Evolutionary conservation across 2,797 vertebrate genomes (phyloP), one percentile per base, ranked within the genome.

Genomic region (Phalloptychus januarius): DNA sequence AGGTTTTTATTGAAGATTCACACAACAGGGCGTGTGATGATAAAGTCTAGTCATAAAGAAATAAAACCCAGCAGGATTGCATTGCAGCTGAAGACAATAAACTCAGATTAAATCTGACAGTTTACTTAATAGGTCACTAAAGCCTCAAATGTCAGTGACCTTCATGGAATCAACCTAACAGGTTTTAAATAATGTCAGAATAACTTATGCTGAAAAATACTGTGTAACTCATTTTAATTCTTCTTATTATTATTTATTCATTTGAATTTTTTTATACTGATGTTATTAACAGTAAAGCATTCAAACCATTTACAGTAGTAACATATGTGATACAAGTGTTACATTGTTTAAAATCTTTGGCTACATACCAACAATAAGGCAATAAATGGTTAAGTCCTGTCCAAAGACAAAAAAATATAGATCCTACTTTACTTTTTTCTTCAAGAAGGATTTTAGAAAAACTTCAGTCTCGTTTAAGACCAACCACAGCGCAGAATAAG

Each of bases 31-130:
- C 0, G 44, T 79, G 48, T 44, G 42, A 58, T 77, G 36, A 72
- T 88, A 86, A 82, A 78, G 56, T 31, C 45, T 54, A 75, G 80
- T 87, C 89, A 83, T 94, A 93, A 94, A 94, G 74, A 79, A 79
- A 92, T 92, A 89, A 91, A 94, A 77, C 33, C 18, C 72, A 15
- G 16, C 7, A 45, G 54, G 31, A 81, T 74, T 79, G 79, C 25
- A 46, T 36, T 46, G 15, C 31, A 36, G 69, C 10, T 18, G 36
- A 44, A 65, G 71, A 70, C 61, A 38, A 76, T 83, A 77, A 79
- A 82, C n/a, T 38, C 0, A 75, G 7, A 42, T 28, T 42, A 74
- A 33, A 76, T 74, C 61, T 63, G 52, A 7, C 10, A 11, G 25
- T 36, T 38, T 77, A 54, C 7, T 81, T 85, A 79, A 87, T 86